phyloP scores from a whole-genome alignment of 2,113 vertebrate species.

The Prionailurus viverrinus region DNA sequence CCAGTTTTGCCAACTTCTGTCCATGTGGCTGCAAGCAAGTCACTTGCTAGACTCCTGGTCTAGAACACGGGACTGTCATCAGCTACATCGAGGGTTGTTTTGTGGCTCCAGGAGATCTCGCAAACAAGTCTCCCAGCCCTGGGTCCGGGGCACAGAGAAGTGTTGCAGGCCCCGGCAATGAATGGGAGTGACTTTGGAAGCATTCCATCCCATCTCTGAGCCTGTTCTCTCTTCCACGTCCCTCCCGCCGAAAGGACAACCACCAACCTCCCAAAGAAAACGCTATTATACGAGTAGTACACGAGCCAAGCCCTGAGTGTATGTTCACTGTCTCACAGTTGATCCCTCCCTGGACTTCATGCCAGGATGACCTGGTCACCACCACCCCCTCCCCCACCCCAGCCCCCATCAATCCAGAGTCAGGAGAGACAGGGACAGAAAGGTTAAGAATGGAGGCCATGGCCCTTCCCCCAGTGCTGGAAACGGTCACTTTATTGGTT shows the following conservation, averaged over 20 bases:
- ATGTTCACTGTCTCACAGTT: background rate
- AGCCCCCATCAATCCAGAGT: background rate
- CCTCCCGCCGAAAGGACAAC: background rate
- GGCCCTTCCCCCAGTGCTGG: constrained; percentile 45
- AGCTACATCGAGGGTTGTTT: background rate
- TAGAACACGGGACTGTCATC: accelerated
- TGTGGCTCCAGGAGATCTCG: background rate
- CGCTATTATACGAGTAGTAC: accelerated
- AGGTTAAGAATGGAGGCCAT: background rate
- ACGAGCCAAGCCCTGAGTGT: background rate
- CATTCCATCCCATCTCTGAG: background rate
- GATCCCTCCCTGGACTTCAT: background rate
- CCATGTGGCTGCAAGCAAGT: background rate
- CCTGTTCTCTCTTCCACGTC: background rate
- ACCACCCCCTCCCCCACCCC: background rate
- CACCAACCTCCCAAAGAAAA: background rate
- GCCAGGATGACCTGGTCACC: background rate
- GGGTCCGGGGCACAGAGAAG: accelerated
- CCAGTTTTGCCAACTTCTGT: background rate
- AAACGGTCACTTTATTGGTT: constrained; percentile 76
- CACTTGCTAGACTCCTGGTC: background rate
- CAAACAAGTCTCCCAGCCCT: background rate
- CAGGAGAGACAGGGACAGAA: background rate
- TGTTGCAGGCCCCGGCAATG: background rate
- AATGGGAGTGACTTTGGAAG: background rate